Base-by-base conservation (phyloP, 1,140 invertebrate species). In the Drosophila lini region DNA sequence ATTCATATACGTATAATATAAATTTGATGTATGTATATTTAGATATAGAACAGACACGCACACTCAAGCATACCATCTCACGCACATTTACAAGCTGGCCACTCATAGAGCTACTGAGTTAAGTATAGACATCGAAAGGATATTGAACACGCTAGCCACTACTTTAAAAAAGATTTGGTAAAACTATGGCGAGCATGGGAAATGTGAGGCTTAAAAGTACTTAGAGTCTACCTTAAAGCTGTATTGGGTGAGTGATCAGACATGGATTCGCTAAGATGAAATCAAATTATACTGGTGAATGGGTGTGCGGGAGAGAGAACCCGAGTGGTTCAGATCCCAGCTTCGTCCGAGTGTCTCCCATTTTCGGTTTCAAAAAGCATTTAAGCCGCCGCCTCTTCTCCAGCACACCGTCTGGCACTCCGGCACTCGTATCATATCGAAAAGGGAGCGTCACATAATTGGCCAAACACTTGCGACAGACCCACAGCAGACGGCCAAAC, bases 381-480 rank as follows among this genome's bases (percentile, higher is more conserved):
- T 47, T 65, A 65, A 45, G 34, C 41, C 28, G 34, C 41, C 28
- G 40, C 41, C 31, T 9, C 9, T n/a, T 6, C 47, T 16, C 31
- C 40, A 11, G 44, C 22, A 36, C 58, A 28, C 22, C n/a, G 25
- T 28, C 11, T 9, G 13, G 15, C 11, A 9, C 15, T 44, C 64
- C 52, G 41, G 41, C 47, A 52, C 41, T 63, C 32, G 73, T 77
- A 74, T 75, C 65, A 82, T 88, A 86, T 86, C 80, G 76, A 89
- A 74, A 86, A 80, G 77, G 70, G 83, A 86, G 80, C 80, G 76
- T 83, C 80, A 81, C 74, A 86, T 86, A 89, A 88, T 88, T 77
- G 84, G 80, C 80, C 73, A 89, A 77, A 80, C 76, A 83, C 76
- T 82, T 82, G 69, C 60, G 78, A 68, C 62, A 63, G 63, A 73